Conservation (phyloP, 1,140 invertebrate genomes). For the Drosophila sechellia region DNA sequence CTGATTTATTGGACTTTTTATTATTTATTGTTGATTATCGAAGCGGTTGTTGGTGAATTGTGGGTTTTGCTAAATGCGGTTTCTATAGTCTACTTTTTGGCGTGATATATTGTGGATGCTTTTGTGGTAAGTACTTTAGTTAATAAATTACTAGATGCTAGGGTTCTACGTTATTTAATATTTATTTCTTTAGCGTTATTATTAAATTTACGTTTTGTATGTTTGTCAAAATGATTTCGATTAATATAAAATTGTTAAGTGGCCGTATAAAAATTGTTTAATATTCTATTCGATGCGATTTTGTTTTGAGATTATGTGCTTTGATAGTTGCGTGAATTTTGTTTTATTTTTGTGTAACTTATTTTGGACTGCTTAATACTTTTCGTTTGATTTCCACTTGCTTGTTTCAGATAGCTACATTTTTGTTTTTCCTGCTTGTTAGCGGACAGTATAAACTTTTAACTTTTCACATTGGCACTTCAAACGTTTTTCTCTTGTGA, state of each 20-base stretch:
- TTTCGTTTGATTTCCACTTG: conserved; percentile 71
- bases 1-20: conserved; percentile 2
- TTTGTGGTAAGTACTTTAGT: conserved; percentile 62
- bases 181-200: conserved; percentile 35
- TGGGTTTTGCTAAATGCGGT: conserved; percentile 54
- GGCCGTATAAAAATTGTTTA: conserved; percentile 58
- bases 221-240: conserved; percentile 37
- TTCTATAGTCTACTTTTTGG: conserved; percentile 75
- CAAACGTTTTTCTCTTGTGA: conserved; percentile 51
- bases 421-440: conserved; percentile 15
- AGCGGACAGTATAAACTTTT: conserved; percentile 26
- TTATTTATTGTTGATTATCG: conserved; percentile 14
- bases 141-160: conserved; percentile 77
- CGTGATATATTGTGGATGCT: conserved; percentile 54
- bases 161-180: conserved; percentile 53
- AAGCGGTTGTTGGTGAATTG: conserved; percentile 36
- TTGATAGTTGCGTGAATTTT: conserved; percentile 43
- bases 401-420: conserved; percentile 49
- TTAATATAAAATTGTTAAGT: conserved; percentile 44
- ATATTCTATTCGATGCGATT: conserved; percentile 36
- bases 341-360: conserved; percentile 26
- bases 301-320: conserved; percentile 50
- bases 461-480: conserved; percentile 65
- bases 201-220: conserved; percentile 30
- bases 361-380: conserved; percentile 77